Evolutionary conservation across 2,888 invertebrate species (phyloP).

Genomic region (Drosophila neonasuta): DNA sequence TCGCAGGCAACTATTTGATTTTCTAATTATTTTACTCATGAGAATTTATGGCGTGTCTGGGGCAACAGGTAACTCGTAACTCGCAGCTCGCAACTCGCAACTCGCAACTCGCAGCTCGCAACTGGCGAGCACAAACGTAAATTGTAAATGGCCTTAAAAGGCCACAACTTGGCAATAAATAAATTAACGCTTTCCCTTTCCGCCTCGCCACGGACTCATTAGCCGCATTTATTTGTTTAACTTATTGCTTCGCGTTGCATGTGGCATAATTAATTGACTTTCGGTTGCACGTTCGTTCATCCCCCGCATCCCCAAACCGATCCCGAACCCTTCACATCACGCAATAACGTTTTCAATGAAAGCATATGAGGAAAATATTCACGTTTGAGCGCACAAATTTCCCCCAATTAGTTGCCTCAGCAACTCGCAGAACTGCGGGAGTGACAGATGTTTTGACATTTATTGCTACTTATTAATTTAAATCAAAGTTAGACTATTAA

Average conservation of each 20-base stretch:
- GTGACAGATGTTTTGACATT: constrained; percentile 21
- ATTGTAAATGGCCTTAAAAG: constrained; percentile 22
- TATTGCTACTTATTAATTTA: constrained; percentile 30
- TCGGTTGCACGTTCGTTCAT: not conserved
- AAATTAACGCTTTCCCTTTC: constrained; percentile 45
- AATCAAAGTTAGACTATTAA: not conserved
- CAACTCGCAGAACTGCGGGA: not conserved
- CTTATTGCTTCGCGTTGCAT: constrained; percentile 37
- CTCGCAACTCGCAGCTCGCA: not conserved
- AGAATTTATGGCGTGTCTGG: constrained; percentile 64
- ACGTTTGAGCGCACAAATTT: constrained; percentile 15
- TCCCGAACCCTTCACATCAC: not conserved
- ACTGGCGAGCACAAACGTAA: not conserved
- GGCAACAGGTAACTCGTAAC: constrained; percentile 62
- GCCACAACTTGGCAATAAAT: constrained; percentile 51
- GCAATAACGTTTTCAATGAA: constrained; percentile 7
- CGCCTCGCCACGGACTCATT: constrained; percentile 43
- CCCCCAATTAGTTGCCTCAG: constrained; percentile 16
- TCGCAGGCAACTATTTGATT: constrained; percentile 61
- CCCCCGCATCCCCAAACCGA: not conserved
- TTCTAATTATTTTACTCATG: constrained; percentile 77
- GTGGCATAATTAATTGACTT: constrained; percentile 47
- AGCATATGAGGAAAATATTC: constrained; percentile 13
- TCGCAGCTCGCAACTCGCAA: not conserved
- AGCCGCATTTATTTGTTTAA: constrained; percentile 54